These are phyloP conservation scores for Volucella inflata DNA, from an alignment of 2,888 invertebrate genomes.

Conservation along the genomic window DNA sequence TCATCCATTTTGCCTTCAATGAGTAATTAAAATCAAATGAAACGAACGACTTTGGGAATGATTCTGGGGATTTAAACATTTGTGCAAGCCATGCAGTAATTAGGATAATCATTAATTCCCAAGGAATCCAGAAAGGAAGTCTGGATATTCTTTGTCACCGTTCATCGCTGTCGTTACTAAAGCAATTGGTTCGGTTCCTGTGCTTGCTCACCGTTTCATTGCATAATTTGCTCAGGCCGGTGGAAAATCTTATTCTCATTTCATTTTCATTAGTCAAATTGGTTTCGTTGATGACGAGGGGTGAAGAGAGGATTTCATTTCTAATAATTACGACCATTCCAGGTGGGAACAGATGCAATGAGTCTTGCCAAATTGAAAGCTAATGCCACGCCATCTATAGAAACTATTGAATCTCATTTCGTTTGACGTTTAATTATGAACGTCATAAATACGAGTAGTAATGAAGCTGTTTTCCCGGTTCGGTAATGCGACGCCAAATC, in stretches of 20 bases:
- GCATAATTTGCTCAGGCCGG: slow-evolving; percentile 12
- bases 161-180: neutral
- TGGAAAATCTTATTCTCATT: slow-evolving; percentile 38
- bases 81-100: slow-evolving; percentile 58
- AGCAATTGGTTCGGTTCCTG: no score
- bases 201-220: neutral
- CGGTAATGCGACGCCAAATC: slow-evolving; percentile 15
- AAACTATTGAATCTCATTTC: neutral
- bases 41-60: slow-evolving; percentile 48
- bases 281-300: slow-evolving; percentile 15
- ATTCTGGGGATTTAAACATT: slow-evolving; percentile 24
- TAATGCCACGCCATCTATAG: no score
- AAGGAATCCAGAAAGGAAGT: neutral
- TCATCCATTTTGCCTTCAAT: slow-evolving; percentile 32
- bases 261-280: slow-evolving; percentile 46
- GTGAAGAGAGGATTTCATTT: slow-evolving; percentile 4
- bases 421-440: slow-evolving; percentile 22
- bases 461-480: slow-evolving; percentile 43
- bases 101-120: slow-evolving; percentile 50
- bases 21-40: slow-evolving; percentile 71
- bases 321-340: slow-evolving; percentile 20
- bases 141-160: slow-evolving; percentile 19
- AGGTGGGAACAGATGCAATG: neutral
- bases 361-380: no score
- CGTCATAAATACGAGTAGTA: slow-evolving; percentile 52